phyloP scores from a whole-genome alignment of 2,113 vertebrate genomes.

The Laticauda laticaudata region DNA sequence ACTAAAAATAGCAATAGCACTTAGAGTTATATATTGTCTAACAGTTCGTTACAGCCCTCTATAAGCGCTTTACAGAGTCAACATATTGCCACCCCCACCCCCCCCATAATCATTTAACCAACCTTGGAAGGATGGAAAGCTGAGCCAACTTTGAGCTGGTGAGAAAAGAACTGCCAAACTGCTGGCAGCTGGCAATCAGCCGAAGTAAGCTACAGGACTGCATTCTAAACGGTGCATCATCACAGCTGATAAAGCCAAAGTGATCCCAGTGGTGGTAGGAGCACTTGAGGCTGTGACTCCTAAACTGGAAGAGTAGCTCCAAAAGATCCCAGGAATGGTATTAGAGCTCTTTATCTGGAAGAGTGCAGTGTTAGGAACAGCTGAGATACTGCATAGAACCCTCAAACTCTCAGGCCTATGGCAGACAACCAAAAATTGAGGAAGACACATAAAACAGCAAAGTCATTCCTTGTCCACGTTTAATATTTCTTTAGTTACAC shows the following conservation, averaged over 20 bases:
- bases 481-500: conserved; percentile 45
- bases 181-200: too few species aligned
- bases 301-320: not conserved
- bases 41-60: too few species aligned
- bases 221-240: too few species aligned
- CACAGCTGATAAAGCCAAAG: not conserved
- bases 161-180: too few species aligned
- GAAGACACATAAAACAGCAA: not conserved
- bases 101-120: too few species aligned
- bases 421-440: not conserved
- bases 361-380: not conserved
- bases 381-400: not conserved
- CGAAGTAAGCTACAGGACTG: too few species aligned
- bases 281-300: not conserved
- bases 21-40: too few species aligned
- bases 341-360: not conserved
- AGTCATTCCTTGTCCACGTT: conserved; percentile 28
- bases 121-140: too few species aligned
- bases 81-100: too few species aligned
- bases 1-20: not conserved
- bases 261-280: not conserved
- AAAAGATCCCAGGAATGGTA: not conserved
- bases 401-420: not conserved
- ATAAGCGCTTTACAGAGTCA: too few species aligned
- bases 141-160: too few species aligned